Evolutionary conservation across 1,140 invertebrate species (phyloP).

Genomic region (Rhopalosiphum padi): DNA sequence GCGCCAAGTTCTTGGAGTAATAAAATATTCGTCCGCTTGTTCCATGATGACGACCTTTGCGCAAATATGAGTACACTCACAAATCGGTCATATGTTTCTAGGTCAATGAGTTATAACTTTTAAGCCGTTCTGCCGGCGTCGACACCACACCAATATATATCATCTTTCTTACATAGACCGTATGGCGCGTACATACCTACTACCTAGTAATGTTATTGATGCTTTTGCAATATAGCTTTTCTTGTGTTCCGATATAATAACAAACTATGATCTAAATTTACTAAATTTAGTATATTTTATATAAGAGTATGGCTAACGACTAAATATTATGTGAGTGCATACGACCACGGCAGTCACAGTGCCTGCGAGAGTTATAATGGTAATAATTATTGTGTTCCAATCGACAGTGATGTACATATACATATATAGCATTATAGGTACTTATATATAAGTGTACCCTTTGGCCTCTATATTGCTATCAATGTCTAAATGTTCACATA

Average conservation of each 20-base stretch:
- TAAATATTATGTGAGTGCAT: background rate
- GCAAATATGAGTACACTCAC: background rate
- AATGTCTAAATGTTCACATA: background rate
- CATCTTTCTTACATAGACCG: background rate
- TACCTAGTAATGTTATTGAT: background rate
- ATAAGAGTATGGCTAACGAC: background rate
- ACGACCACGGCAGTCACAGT: background rate
- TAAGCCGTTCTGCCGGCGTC: background rate
- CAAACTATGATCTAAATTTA: background rate
- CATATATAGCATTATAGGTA: background rate
- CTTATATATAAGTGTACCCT: background rate
- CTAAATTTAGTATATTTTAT: background rate
- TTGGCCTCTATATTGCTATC: background rate
- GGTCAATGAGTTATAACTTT: slow-evolving; percentile 3
- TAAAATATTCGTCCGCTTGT: background rate
- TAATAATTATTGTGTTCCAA: slow-evolving; percentile 1
- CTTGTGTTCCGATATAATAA: background rate
- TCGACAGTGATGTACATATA: background rate
- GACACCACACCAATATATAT: background rate
- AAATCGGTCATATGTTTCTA: slow-evolving; percentile 12
- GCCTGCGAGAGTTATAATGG: background rate
- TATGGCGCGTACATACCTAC: background rate
- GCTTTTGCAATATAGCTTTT: background rate
- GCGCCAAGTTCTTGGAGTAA: slow-evolving; percentile 17
- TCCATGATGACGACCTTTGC: slow-evolving; percentile 11